Percentiles rank a stretch among this genome's conserved stretches.
Evolutionary conservation across 2,113 vertebrate genomes (phyloP).

Genomic region (Pheucticus melanocephalus): DNA sequence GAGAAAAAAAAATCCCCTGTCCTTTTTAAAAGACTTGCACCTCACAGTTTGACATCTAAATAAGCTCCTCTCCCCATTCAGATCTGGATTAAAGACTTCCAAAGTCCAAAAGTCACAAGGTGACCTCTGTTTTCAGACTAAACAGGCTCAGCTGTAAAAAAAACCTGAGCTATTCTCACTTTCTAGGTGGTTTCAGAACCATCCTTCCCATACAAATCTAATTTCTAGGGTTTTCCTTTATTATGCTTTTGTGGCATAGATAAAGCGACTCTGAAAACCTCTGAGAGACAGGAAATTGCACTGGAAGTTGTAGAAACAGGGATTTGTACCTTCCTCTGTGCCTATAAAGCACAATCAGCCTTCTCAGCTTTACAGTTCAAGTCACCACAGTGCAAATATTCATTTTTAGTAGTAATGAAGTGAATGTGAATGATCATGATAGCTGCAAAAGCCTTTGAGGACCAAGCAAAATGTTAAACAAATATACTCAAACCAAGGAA

Average conservation of each 20-base stretch:
- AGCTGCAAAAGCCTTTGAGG: not conserved
- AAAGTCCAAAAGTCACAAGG: not conserved
- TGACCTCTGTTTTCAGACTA: not conserved
- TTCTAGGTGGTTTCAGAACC: not conserved
- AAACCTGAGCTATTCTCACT: accelerated
- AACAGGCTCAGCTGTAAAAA: not conserved
- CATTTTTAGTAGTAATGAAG: not conserved
- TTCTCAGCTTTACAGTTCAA: not conserved
- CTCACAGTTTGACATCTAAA: not conserved
- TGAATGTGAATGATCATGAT: not conserved
- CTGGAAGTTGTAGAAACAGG: not conserved
- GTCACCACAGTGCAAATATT: not conserved
- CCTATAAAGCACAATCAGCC: not conserved
- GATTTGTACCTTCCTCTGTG: not conserved
- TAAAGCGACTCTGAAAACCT: not conserved
- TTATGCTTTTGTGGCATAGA: not conserved
- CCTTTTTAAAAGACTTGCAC: not conserved
- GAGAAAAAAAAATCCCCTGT: not conserved
- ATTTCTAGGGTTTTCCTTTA: not conserved
- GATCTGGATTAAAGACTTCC: not conserved
- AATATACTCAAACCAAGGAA: not conserved
- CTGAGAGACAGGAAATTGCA: not conserved
- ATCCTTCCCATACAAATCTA: not conserved
- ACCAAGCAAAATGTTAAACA: constrained; percentile 6
- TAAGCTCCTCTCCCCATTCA: not conserved